A percentile compares a stretch with the other conserved stretches of the same genome.
phyloP scores from a whole-genome alignment of 2,113 vertebrate genomes.

The Fulmarus glacialis region DNA sequence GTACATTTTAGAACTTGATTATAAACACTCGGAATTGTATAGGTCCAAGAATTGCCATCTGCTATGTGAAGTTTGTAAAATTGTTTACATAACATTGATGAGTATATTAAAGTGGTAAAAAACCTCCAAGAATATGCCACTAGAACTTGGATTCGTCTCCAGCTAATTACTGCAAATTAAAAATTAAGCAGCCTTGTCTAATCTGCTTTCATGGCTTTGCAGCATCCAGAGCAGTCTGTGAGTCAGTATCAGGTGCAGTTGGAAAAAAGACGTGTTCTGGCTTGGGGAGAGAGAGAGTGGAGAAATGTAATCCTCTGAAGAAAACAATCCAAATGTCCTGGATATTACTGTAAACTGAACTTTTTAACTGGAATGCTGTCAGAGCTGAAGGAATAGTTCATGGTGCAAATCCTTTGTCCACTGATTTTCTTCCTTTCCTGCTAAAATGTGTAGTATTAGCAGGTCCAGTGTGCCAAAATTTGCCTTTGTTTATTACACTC shows the following conservation, averaged over 20 bases:
- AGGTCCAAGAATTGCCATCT: not conserved
- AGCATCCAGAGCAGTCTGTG: not conserved
- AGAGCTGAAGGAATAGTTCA: not conserved
- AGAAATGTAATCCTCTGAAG: not conserved
- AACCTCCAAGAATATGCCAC: not conserved
- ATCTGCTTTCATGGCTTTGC: not conserved
- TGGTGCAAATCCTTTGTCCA: not conserved
- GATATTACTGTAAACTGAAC: not conserved
- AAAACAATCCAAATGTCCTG: not conserved
- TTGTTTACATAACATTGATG: not conserved
- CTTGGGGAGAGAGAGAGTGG: not conserved
- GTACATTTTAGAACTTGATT: not conserved
- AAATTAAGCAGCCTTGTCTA: constrained; percentile 10
- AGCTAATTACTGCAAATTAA: constrained; percentile 21
- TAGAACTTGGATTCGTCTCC: not conserved
- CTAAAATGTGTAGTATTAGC: not conserved
- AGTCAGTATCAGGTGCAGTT: constrained; percentile 48
- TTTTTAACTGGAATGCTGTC: not conserved
- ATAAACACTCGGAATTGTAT: not conserved
- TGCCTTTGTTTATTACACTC: accelerated
- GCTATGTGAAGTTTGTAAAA: not conserved
- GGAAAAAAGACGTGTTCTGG: not conserved
- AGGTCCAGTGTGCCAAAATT: not conserved
- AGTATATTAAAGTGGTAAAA: not conserved
- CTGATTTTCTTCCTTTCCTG: not conserved